A percentile compares a stretch with the other conserved stretches of the same genome.
These are phyloP conservation scores for Chaetogeoica ovagalla DNA, from an alignment of 2,888 invertebrate species.

Conservation along the genomic window DNA sequence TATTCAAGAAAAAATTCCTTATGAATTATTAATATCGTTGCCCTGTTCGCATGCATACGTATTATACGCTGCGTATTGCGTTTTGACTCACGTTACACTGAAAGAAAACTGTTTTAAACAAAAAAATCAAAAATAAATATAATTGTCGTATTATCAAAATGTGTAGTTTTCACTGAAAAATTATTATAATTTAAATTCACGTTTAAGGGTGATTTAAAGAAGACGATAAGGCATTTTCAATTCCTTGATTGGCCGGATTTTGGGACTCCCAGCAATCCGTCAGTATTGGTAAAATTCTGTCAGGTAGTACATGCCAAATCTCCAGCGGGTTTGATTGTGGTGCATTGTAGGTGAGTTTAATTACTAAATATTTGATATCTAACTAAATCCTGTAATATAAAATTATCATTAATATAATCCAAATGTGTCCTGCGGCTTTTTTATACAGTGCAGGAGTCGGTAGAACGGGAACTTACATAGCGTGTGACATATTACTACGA, in stretches of 20 bases:
- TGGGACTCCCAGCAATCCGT: conserved; percentile 23
- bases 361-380: background rate
- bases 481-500: conserved; percentile 37
- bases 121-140: no score
- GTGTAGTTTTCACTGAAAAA: no score
- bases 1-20: no score
- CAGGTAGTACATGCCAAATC: conserved; percentile 10
- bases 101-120: no score
- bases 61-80: no score
- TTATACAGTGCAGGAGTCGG: conserved; percentile 46
- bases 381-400: background rate
- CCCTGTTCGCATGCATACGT: no score
- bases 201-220: conserved; percentile 20
- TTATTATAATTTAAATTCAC: background rate
- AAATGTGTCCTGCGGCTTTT: background rate
- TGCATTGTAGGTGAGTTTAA: conserved; percentile 47
- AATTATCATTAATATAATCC: background rate
- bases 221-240: conserved; percentile 44
- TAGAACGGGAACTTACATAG: conserved; percentile 50
- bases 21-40: no score
- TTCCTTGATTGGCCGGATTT: conserved; percentile 53
- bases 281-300: conserved; percentile 22
- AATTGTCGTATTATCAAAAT: no score
- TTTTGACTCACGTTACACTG: no score
- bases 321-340: conserved; percentile 8